Evolutionary conservation across 2,888 invertebrate genomes (phyloP), one percentile per base, ranked within the genome.

Genomic region (Hemaris fuciformis): DNA sequence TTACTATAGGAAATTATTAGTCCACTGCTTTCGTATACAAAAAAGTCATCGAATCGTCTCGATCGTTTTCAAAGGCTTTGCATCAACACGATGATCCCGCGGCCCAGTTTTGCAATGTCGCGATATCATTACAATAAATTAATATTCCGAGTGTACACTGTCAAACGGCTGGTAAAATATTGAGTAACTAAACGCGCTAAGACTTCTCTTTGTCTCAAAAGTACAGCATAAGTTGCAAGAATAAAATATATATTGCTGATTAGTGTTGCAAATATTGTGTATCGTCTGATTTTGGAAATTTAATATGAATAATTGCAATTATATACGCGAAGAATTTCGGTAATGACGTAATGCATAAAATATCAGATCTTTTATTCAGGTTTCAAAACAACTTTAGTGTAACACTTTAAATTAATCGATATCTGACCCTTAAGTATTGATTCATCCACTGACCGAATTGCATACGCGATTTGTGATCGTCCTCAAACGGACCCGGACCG

Each of bases 401-500:
- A 4, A 13, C 13, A 3, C 3, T 4, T 31, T 8, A 13, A 38
- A 8, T 4, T n/a, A 38, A 38, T n/a, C 34, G 34, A 34, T 34
- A 34, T 2, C 8, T n/a, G n/a, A 38, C 10, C 13, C 38, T 4
- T 0, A 38, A 38, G 38, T 38, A 38, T 38, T 4, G 38, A 38
- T 38, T 38, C 10, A 13, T 38, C 3, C 3, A 38, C n/a, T 4
- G 13, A 38, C n/a, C n/a, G 38, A n/a, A n/a, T 38, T n/a, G 8
- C 38, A 38, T 1, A 13, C n/a, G 10, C n/a, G 8, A 0, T 38
- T 3, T n/a, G 2, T n/a, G 76, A 77, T 73, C 79, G 83, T 84
- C 81, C 84, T 84, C 76, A 76, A 82, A 81, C 76, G 75, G 78
- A 80, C 79, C 78, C 81, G 76, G 76, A 80, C 77, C 77, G 80